phyloP scores from a whole-genome alignment of 2,797 vertebrate species.

The Epinephelus malabaricus region DNA sequence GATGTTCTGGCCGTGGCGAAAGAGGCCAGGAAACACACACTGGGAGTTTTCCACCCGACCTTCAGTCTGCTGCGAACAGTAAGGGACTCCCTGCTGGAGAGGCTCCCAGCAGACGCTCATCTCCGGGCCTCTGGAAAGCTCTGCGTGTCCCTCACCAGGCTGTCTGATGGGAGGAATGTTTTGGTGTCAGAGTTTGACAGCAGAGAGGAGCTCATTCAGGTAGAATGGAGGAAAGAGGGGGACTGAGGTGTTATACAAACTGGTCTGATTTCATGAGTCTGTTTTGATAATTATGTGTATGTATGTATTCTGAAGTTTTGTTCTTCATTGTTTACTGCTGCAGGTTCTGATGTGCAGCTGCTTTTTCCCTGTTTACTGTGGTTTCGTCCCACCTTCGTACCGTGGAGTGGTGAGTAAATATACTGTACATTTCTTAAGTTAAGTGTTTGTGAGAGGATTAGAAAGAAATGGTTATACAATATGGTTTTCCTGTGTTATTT shows the following conservation, averaged over 20 bases:
- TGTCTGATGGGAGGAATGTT: constrained; percentile 89
- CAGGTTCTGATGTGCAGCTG: constrained; percentile 93
- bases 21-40: constrained; percentile 83
- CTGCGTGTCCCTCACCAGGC: constrained; percentile 91
- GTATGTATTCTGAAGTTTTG: background rate
- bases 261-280: background rate
- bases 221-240: constrained; percentile 47
- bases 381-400: constrained; percentile 91
- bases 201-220: constrained; percentile 94
- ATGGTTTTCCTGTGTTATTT: background rate
- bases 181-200: constrained; percentile 92
- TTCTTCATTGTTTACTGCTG: constrained; percentile 31
- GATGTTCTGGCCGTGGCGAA: constrained; percentile 74
- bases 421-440: background rate
- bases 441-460: background rate
- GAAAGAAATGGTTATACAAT: background rate
- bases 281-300: no score
- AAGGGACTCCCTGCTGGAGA: constrained; percentile 72
- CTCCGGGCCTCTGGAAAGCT: constrained; percentile 85
- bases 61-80: constrained; percentile 85
- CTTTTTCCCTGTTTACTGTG: constrained; percentile 92
- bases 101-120: constrained; percentile 90
- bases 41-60: constrained; percentile 89
- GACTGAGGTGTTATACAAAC: background rate
- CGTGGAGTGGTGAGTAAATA: constrained; percentile 90